A percentile compares a stretch with the other conserved stretches of the same genome.
Evolutionary conservation across 2,113 vertebrate species (phyloP).

Genomic region (Vicugna pacos): DNA sequence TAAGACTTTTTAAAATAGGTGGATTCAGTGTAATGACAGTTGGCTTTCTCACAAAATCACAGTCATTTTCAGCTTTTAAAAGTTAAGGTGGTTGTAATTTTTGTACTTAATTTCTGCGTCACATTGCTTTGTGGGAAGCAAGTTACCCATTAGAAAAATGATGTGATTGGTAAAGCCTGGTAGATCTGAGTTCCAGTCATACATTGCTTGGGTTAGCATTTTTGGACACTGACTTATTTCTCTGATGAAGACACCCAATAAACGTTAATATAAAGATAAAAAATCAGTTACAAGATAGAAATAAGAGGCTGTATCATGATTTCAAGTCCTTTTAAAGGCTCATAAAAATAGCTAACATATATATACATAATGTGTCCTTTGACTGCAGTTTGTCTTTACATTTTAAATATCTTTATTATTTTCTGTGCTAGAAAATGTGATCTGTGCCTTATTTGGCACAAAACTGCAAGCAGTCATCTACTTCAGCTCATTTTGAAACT

Average conservation of each 20-base stretch:
- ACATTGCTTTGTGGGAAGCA: background rate
- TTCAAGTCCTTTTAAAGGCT: conserved; percentile 15
- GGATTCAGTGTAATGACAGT: background rate
- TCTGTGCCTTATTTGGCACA: background rate
- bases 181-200: background rate
- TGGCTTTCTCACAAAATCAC: background rate
- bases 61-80: background rate
- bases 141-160: background rate
- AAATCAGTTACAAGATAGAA: background rate
- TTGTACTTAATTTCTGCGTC: background rate
- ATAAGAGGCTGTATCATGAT: background rate
- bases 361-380: background rate
- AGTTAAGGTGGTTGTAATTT: background rate
- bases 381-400: conserved; percentile 20
- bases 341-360: background rate
- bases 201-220: background rate
- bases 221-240: background rate
- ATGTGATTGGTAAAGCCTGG: background rate
- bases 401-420: conserved; percentile 59
- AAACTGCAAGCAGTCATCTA: background rate
- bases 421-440: background rate
- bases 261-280: background rate
- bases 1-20: background rate
- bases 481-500: background rate
- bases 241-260: background rate